Base-by-base conservation (phyloP, 2,888 invertebrate genomes). In the Nineta flava region DNA sequence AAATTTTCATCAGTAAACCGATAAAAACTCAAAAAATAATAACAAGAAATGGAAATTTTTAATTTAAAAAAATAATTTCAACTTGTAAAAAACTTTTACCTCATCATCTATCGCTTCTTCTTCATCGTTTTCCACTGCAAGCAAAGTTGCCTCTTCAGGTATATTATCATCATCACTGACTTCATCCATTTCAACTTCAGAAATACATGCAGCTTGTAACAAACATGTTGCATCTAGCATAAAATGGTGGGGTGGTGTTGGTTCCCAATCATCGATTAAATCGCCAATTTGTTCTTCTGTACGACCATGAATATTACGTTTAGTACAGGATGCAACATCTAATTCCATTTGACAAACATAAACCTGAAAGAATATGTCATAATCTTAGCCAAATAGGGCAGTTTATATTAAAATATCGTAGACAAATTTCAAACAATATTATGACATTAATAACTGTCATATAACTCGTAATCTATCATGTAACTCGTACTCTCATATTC, bases 321-420 rank as follows among this genome's bases (percentile, higher is more conserved):
- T 84, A 51, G 77, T 70, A 66, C 95, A 95, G 1, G 76, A 68
- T 53, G 81, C 75, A 10, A 82, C 65, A 63, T 93, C 93, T 62
- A 81, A 75, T 58, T 88, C 85, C 76, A 94, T 76, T 62, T 93
- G 88, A 59, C 87, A 85, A 51, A 94, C 76, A 65, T 91, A 96
- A 15, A 91, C 92, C 94, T 94, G 63, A 10, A 65, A 65, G 51
- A 26, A n/a, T n/a, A n/a, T n/a, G n/a, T n/a, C 42, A 26, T 44
- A 5, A 40, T n/a, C n/a, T n/a, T n/a, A n/a, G n/a, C n/a, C n/a
- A n/a, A n/a, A n/a, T 7, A 40, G 40, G 5, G 15, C 5, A 13
- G 5, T 6, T 7, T 13, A 6, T 13, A 13, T 40, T 40, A 40
- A 40, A 40, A 40, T 13, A 34, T 34, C 34, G 34, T 34, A 34